A percentile compares a stretch with the other conserved stretches of the same genome.
phyloP scores from a whole-genome alignment of 2,797 vertebrate species.

The Ctenopoma multispine region DNA sequence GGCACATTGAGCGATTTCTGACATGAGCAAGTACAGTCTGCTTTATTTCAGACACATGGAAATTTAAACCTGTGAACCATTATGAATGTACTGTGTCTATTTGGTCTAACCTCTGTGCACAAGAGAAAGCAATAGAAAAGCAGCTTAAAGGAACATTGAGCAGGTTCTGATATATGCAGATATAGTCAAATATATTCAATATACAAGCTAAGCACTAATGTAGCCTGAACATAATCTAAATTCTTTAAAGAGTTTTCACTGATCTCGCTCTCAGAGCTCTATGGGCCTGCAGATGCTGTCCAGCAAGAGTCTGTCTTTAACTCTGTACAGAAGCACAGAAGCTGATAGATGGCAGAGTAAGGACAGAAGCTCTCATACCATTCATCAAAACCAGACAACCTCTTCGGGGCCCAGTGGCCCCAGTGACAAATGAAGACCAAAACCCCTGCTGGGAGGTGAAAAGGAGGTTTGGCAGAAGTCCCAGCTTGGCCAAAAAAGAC shows the following conservation, averaged over 20 bases:
- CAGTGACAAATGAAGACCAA: conserved; percentile 72
- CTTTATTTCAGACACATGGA: background rate
- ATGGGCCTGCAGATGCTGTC: conserved; percentile 12
- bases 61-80: background rate
- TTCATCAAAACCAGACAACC: conserved; percentile 76
- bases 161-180: background rate
- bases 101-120: background rate
- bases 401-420: conserved; percentile 60
- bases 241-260: conserved; percentile 19
- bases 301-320: conserved; percentile 51
- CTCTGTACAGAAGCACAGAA: conserved; percentile 48
- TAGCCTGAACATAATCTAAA: conserved; percentile 9
- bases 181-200: background rate
- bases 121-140: background rate
- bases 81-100: background rate
- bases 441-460: conserved; percentile 45
- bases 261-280: conserved; percentile 21
- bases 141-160: no score
- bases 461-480: conserved; percentile 52
- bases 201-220: background rate
- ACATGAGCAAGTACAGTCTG: background rate
- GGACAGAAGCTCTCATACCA: conserved; percentile 60
- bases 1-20: background rate
- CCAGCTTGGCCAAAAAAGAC: conserved; percentile 44
- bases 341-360: conserved; percentile 72